These are phyloP conservation scores for Plagodis dolabraria DNA, from an alignment of 2,888 invertebrate species.

Conservation along the genomic window DNA sequence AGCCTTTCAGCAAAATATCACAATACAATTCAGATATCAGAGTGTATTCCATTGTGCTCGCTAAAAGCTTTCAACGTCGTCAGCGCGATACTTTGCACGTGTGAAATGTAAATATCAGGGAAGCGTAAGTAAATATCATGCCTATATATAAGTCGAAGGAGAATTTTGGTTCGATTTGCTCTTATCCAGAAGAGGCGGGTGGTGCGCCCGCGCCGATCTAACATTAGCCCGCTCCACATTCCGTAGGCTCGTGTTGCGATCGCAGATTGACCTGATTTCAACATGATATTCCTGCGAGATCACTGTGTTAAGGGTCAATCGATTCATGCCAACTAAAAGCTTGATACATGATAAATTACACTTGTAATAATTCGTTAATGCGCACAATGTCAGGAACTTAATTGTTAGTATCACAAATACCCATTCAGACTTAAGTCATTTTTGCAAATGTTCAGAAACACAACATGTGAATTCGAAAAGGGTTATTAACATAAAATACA, in stretches of 20 bases:
- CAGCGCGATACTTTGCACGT: constrained; percentile 6
- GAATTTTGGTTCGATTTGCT: constrained; percentile 53
- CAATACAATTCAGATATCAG: too few relatives aligned
- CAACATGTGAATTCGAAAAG: too few relatives aligned
- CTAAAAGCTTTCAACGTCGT: neutral
- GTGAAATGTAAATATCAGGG: neutral
- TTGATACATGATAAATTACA: neutral
- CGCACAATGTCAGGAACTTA: neutral
- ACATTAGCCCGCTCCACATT: constrained; percentile 79
- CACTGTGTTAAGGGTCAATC: constrained; percentile 30
- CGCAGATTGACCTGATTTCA: constrained; percentile 74
- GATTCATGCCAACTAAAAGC: neutral
- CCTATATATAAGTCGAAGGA: constrained; percentile 48
- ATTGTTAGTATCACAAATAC: too few relatives aligned
- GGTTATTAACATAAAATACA: too few relatives aligned
- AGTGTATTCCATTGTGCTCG: neutral
- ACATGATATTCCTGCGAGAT: constrained; percentile 52
- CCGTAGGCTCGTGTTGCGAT: constrained; percentile 66
- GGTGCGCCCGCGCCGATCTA: constrained; percentile 65
- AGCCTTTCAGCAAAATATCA: neutral
- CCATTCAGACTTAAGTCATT: too few relatives aligned
- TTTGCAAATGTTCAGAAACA: too few relatives aligned
- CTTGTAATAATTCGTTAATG: neutral
- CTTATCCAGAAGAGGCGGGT: constrained; percentile 60
- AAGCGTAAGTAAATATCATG: constrained; percentile 30